Percentiles rank a stretch among this genome's conserved stretches.
These are phyloP conservation scores for Galagoides demidoff DNA, from an alignment of 2,797 vertebrate species.

Conservation along the genomic window DNA sequence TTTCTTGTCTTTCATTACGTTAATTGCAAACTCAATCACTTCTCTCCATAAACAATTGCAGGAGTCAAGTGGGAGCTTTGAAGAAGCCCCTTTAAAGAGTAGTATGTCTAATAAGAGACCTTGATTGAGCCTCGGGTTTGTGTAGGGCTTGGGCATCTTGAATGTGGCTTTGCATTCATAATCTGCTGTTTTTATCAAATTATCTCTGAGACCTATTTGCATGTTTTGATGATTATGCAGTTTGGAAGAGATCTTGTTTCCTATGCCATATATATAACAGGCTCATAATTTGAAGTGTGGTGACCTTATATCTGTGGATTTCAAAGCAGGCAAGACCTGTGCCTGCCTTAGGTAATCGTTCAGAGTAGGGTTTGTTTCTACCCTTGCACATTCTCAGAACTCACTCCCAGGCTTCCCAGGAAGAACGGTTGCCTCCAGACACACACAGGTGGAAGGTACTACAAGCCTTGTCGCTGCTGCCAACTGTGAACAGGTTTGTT, in stretches of 20 bases:
- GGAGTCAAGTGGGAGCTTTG: constrained; percentile 68
- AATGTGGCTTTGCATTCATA: not conserved
- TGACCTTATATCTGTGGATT: not conserved
- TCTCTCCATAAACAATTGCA: constrained; percentile 68
- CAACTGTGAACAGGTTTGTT: constrained; percentile 43
- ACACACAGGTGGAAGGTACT: not conserved
- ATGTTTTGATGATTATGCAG: not conserved
- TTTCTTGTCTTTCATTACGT: constrained; percentile 76
- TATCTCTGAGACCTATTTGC: not conserved
- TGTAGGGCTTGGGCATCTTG: not conserved
- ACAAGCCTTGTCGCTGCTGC: not conserved
- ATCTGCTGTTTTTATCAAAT: not conserved
- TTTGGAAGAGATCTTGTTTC: not conserved
- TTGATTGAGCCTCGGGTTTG: not conserved
- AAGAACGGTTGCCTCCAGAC: not conserved
- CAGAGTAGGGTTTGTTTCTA: not conserved
- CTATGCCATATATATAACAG: not conserved
- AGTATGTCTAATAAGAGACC: not conserved
- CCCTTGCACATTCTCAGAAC: not conserved
- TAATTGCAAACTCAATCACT: constrained; percentile 72
- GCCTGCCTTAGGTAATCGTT: not conserved
- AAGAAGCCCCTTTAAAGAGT: constrained; percentile 62
- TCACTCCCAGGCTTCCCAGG: not conserved
- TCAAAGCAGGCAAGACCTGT: not conserved
- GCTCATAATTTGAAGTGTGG: not conserved